Percentiles rank a stretch among this genome's conserved stretches.
Conservation (phyloP, 2,888 invertebrate species). For the Macrosiphum euphorbiae region DNA sequence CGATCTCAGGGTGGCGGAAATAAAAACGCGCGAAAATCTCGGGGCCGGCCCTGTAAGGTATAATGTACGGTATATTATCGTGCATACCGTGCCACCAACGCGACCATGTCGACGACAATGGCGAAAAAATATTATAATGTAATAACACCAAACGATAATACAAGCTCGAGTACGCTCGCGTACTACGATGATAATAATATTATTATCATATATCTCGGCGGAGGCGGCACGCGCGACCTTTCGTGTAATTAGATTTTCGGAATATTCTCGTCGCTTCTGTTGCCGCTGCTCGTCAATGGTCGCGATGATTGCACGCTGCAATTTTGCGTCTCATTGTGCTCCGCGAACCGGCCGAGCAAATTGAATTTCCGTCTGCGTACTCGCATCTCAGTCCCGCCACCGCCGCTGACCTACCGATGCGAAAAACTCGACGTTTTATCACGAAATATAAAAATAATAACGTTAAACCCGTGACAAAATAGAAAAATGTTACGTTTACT, state of each 20-base stretch:
- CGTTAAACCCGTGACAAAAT: too few relatives aligned
- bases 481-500: too few relatives aligned
- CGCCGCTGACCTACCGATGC: neutral
- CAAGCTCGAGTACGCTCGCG: neutral
- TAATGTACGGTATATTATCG: neutral
- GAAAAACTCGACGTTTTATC: neutral
- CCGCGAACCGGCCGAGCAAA: constrained; percentile 8
- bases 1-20: neutral
- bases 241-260: constrained; percentile 28
- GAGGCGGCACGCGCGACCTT: constrained; percentile 1
- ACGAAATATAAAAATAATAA: too few relatives aligned
- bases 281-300: constrained; percentile 22
- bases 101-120: neutral
- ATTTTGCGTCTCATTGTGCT: constrained; percentile 47
- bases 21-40: neutral
- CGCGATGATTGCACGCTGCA: constrained; percentile 48
- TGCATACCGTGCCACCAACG: neutral
- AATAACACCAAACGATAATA: neutral
- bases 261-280: constrained; percentile 3
- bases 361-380: constrained; percentile 34
- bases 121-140: neutral
- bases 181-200: neutral
- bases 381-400: neutral
- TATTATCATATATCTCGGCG: neutral
- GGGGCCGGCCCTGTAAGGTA: neutral